Evolutionary conservation across 2,797 vertebrate genomes (phyloP).

Genomic region (Vipera ursinii): DNA sequence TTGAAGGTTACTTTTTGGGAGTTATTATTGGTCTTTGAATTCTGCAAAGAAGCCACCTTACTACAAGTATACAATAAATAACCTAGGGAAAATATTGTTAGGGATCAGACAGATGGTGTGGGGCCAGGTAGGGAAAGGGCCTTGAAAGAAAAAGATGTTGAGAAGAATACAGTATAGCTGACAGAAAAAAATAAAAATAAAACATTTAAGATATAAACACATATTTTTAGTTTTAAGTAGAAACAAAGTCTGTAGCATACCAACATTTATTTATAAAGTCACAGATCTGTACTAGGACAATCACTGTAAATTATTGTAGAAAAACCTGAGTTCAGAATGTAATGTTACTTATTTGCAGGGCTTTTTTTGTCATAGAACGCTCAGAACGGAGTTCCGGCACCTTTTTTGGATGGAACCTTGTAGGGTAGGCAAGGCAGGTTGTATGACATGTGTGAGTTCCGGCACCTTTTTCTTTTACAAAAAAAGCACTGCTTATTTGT

Average conservation of each 20-base stretch:
- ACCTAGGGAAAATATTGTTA: neutral
- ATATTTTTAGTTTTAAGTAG: neutral
- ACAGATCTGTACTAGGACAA: neutral
- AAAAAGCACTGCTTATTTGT: neutral
- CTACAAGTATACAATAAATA: neutral
- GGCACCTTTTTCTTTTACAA: too few relatives aligned
- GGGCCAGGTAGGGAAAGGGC: neutral
- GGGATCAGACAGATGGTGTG: neutral
- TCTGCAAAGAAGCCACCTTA: neutral
- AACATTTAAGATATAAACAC: neutral
- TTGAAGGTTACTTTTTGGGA: neutral
- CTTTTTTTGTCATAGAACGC: too few relatives aligned
- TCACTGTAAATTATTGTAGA: neutral
- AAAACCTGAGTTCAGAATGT: constrained; percentile 6
- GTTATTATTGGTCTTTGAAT: neutral
- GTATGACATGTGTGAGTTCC: too few relatives aligned
- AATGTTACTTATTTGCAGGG: neutral
- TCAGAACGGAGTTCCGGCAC: too few relatives aligned
- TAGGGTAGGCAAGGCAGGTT: too few relatives aligned
- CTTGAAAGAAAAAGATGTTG: neutral
- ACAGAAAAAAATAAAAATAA: neutral
- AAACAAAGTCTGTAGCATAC: constrained; percentile 3
- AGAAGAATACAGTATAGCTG: neutral
- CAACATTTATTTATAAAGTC: neutral
- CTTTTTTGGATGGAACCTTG: too few relatives aligned